These are phyloP conservation scores for Ophiodon elongatus DNA, from an alignment of 2,113 vertebrate genomes.

Conservation along the genomic window DNA sequence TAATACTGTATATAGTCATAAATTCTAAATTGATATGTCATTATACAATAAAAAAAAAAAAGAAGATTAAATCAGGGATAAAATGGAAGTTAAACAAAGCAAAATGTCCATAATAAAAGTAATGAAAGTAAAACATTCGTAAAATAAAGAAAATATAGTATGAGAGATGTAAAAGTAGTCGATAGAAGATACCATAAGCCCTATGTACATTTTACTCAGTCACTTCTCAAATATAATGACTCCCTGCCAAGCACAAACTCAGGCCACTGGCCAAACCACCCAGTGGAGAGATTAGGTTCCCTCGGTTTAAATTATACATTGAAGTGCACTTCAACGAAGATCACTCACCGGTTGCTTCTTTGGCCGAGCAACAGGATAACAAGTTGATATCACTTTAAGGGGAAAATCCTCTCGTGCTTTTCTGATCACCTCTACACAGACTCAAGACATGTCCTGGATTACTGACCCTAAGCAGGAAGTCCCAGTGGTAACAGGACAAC, in stretches of 20 bases:
- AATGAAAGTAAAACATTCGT: not conserved
- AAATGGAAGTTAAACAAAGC: not conserved
- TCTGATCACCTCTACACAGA: not conserved
- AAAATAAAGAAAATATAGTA: not conserved
- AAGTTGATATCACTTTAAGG: not conserved
- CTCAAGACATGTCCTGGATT: not conserved
- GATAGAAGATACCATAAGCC: not conserved
- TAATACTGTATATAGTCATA: not conserved
- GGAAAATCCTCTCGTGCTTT: not conserved
- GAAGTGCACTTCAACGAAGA: not conserved
- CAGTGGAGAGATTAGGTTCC: conserved; percentile 16
- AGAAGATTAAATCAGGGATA: too few relatives aligned
- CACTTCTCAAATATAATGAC: not conserved
- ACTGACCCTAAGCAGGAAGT: not conserved
- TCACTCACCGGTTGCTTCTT: conserved; percentile 12
- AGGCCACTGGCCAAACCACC: not conserved
- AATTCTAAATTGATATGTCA: not conserved
- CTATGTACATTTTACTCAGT: not conserved
- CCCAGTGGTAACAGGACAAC: too few relatives aligned
- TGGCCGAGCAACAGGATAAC: not conserved
- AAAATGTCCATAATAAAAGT: not conserved
- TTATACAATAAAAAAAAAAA: not conserved
- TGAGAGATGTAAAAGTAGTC: not conserved
- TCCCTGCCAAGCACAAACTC: not conserved
- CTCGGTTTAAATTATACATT: conserved; percentile 38